Evolutionary conservation across 2,113 vertebrate species (phyloP), one percentile per base, ranked within the genome.

Genomic region (Struthidea cinerea): DNA sequence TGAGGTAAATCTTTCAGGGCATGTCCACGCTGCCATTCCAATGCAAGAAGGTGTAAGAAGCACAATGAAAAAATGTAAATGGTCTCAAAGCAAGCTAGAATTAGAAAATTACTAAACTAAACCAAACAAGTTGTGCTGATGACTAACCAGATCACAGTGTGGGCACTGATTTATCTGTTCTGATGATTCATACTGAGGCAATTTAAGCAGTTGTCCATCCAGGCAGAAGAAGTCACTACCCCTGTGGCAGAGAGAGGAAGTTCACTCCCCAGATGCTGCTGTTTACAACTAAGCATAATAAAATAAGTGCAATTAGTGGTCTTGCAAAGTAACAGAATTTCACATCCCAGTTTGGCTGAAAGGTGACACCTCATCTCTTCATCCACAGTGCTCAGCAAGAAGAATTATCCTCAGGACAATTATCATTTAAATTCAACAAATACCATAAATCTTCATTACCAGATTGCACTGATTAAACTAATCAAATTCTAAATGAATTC

Each of bases 391-490:
- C 46, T 70, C 70, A 79, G n/a, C 57, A 91, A 67, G 56, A 90
- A 68, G 41, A n/a, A 75, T n/a, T 68, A 53, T 39, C 57, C 61
- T 37, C 53, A 39, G 42, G 19, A 83, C n/a, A 76, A 68, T 68
- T 82, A 84, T 55, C 2, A 75, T 68, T 79, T 68, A 73, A 90
- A 91, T 95, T 84, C 75, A 80, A 87, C 10, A 85, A 91, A 85
- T 65, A 84, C 27, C 32, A 88, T n/a, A 19, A 93, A 64, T 85
- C 94, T 90, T 85, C 67, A 88, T 86, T 74, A 89, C 39, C 63
- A 86, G 73, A 92, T 89, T 92, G 60, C 52, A 87, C 42, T 47
- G 89, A 81, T 63, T 90, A 94, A 95, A 76, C 10, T 27, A 88
- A 63, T 56, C 32, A 77, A 76, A 86, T 77, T 74, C 60, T n/a